These are phyloP conservation scores for Sandelia bainsii DNA, from an alignment of 2,797 vertebrate species.

Conservation along the genomic window DNA sequence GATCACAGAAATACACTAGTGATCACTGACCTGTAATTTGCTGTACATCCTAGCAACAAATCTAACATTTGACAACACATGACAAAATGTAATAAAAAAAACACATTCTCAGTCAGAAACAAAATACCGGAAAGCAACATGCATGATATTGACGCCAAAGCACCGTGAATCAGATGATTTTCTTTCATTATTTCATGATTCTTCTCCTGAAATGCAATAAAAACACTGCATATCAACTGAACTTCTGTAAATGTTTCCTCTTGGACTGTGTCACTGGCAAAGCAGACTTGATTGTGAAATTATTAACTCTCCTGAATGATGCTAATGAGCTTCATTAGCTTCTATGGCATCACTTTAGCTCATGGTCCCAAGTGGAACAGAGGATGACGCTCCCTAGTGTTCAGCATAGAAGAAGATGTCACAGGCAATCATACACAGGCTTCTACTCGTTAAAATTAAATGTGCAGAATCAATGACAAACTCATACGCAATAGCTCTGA, in stretches of 20 bases:
- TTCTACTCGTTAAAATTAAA: constrained; percentile 9
- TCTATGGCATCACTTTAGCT: constrained; percentile 35
- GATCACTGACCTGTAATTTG: constrained; percentile 40
- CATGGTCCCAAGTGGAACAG: constrained; percentile 10
- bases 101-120: neutral
- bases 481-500: constrained; percentile 3
- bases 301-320: neutral
- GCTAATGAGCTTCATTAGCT: constrained; percentile 33
- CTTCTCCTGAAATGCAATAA: constrained; percentile 2
- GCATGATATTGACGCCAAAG: neutral
- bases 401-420: constrained; percentile 32
- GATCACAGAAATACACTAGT: constrained; percentile 9
- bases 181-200: constrained; percentile 6
- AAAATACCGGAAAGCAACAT: neutral
- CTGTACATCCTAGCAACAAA: neutral
- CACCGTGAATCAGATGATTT: neutral
- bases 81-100: constrained; percentile 1
- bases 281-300: constrained; percentile 4
- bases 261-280: neutral
- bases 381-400: constrained; percentile 24
- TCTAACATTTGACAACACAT: too few species aligned
- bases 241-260: constrained; percentile 5
- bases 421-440: constrained; percentile 7
- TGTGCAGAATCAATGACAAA: neutral
- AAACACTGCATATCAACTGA: neutral